Evolutionary conservation across 1,140 invertebrate species (phyloP).

Genomic region (Lutraria rhynchaena): DNA sequence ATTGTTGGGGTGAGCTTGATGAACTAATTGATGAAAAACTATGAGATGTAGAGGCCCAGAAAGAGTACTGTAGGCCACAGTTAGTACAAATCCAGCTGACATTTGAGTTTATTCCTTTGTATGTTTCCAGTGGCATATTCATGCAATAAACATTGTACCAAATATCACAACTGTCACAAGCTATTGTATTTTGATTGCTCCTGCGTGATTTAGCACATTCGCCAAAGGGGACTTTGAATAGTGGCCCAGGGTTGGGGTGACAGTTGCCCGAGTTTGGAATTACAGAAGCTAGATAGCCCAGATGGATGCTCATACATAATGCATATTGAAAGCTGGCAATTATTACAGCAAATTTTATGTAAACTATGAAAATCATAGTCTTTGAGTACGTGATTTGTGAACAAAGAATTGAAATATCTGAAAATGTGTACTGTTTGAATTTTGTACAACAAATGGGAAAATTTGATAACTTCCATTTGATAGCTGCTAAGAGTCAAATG

Average conservation of each 20-base stretch:
- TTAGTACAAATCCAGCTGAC: conserved; percentile 35
- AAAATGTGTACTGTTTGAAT: too few species aligned
- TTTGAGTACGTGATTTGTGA: too few species aligned
- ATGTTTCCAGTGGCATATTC: conserved; percentile 19
- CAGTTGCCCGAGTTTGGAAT: conserved; percentile 13
- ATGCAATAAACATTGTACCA: conserved; percentile 44
- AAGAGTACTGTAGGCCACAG: conserved; percentile 42
- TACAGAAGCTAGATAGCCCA: too few species aligned
- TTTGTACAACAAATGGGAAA: too few species aligned
- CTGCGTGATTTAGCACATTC: neutral
- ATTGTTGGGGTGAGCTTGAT: neutral
- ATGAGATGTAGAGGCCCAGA: neutral
- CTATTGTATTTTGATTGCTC: conserved; percentile 23
- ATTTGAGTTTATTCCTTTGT: conserved; percentile 6
- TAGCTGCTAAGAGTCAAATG: too few species aligned
- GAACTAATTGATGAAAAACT: conserved; percentile 1
- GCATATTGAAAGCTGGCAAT: too few species aligned
- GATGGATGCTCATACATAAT: too few species aligned
- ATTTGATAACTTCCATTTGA: too few species aligned
- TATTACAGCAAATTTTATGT: too few species aligned
- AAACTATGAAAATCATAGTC: too few species aligned
- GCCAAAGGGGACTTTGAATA: neutral
- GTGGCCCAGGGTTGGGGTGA: conserved; percentile 11
- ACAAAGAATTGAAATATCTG: too few species aligned
- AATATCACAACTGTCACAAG: conserved; percentile 38